phyloP scores from a whole-genome alignment of 1,140 invertebrate species.

The Euwallacea fornicatus region DNA sequence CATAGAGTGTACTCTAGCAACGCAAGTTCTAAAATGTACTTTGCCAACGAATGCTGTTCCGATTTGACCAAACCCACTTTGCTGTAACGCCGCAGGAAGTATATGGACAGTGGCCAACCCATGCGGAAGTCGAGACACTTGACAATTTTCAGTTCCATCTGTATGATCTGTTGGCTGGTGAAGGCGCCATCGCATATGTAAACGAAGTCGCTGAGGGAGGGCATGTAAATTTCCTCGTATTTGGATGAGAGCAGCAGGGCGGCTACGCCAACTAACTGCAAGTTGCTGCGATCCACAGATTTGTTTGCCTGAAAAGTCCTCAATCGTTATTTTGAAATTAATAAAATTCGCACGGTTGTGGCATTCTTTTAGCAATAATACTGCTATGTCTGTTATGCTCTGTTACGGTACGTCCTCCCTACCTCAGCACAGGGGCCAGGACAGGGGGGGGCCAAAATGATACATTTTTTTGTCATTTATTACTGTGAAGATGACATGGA shows the following conservation, averaged over 20 bases:
- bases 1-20: constrained; percentile 81
- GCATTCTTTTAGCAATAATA: not conserved
- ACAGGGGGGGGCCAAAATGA: too few relatives aligned
- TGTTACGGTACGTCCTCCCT: too few relatives aligned
- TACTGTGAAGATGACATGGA: too few relatives aligned
- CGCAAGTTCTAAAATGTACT: constrained; percentile 85
- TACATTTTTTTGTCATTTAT: too few relatives aligned
- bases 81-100: constrained; percentile 78
- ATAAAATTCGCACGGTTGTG: not conserved
- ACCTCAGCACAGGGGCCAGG: too few relatives aligned
- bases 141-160: constrained; percentile 83
- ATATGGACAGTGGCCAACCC: constrained; percentile 80
- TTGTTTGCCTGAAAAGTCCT: constrained; percentile 65
- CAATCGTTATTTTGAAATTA: not conserved
- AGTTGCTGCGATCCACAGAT: constrained; percentile 60
- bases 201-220: constrained; percentile 87
- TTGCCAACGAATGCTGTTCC: constrained; percentile 82
- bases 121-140: constrained; percentile 77
- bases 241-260: constrained; percentile 92
- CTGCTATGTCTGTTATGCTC: not conserved
- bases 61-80: constrained; percentile 67
- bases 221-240: constrained; percentile 93
- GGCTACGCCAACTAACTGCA: constrained; percentile 91
- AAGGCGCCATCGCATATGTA: constrained; percentile 86
- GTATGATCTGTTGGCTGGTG: constrained; percentile 40